Base-by-base conservation (phyloP, 1,140 invertebrate species). In the Probaryconus sp. region DNA sequence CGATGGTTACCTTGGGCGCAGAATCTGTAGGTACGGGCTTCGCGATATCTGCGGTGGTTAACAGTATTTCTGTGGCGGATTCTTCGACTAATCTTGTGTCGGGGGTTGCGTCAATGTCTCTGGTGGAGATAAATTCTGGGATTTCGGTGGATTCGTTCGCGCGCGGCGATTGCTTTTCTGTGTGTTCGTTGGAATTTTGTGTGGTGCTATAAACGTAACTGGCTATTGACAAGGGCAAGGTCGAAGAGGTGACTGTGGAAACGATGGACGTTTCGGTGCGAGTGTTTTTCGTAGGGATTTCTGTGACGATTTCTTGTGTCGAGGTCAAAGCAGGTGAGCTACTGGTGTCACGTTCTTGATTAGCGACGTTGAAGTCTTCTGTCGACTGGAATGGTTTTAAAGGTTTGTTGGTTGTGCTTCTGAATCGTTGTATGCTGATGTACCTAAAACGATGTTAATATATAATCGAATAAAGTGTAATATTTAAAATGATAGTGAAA, bases 341-440 rank as follows among this genome's bases (percentile, higher is more conserved):
- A 6, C 28, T 68, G 2, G 1, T 16, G 18, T 37, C 21, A 37
- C 11, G 58, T 48, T 38, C 30, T 58, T 55, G 7, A 6, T 5
- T 21, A 3, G 11, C 2, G 28, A 37, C 14, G n/a, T 21, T 63
- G 21, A 31, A 7, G 37, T 69, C 58, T 7, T 37, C 72, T 16
- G 7, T 3, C 13, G 53, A 11, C n/a, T n/a, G n/a, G n/a, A n/a
- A n/a, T 17, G 42, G 16, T 28, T 68, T 69, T 10, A 28, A 55
- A 1, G 65, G 37, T 13, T 50, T 61, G 13, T 67, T 3, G 7
- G 88, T 87, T 10, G 87, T 86, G 33, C 85, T 86, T 79, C 88
- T 78, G 30, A 87, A 85, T 43, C 89, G 78, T 53, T 87, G 85
- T 33, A 88, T 85, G 16, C 75, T 89, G 5, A 84, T 83, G 63